Base-by-base conservation (phyloP, 1,140 invertebrate genomes). In the Anoplolepis gracilipes region DNA sequence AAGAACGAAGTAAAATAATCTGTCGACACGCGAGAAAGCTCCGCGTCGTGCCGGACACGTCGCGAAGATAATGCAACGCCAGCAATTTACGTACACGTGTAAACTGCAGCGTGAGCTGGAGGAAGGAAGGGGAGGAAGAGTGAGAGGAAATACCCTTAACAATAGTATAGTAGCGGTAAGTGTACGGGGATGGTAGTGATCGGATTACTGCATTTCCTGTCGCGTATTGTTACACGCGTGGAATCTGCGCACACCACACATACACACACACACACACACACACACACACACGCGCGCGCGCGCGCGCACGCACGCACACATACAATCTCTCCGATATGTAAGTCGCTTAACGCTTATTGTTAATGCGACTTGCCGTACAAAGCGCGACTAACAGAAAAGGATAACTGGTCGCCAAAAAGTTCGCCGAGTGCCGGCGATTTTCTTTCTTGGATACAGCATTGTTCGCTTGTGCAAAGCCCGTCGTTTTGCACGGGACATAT, bases 161-260 rank as follows among this genome's bases (percentile, higher is more conserved):
- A 82, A 82, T 82, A n/a, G 78, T 3, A 55, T 25, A 36, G 6
- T 16, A 70, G n/a, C 53, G 53, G 49, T 61, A 72, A 73, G 67
- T 59, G 78, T 46, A 22, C 78, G 49, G 25, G 25, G 16, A n/a
- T 13, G 36, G 11, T 36, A 36, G 53, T 82, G 78, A 82, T 82
- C 67, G 78, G 67, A 82, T 82, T 82, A 82, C 78, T 70, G 78
- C 78, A 82, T 82, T 82, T 82, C 78, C 55, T 36, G 78, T 82
- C 67, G 78, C 78, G 78, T 73, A 82, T 82, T 82, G 78, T 82
- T 82, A 82, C 78, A 82, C 78, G 78, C 78, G 70, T 39, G 36
- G 53, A 82, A 82, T 82, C 65, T 72, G 78, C 78, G 65, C 65
- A 36, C n/a, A n/a, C n/a, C n/a, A n/a, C n/a, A n/a, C n/a, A n/a